Evolutionary conservation across 2,113 vertebrate species (phyloP), one percentile per base, ranked within the genome.

Genomic region (Capra hircus): DNA sequence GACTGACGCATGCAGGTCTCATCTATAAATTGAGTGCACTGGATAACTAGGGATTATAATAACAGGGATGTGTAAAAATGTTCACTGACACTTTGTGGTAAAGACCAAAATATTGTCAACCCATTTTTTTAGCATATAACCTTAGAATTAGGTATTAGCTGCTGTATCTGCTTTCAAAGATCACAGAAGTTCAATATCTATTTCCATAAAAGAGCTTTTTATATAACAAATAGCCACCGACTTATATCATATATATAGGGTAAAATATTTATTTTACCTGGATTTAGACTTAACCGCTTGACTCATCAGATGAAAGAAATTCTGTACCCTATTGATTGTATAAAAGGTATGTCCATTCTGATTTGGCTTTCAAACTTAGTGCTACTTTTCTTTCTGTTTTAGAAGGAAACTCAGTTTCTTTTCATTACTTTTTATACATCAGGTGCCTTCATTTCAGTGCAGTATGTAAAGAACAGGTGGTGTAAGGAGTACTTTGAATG

Each of bases 381-480:
- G 0, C 60, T 7, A 21, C 92, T 94, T 62, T 88, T 89, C 97
- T 98, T 78, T 86, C 53, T 86, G 27, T 84, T 91, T 82, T 64
- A 92, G 87, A 95, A 98, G 43, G 71, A 96, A 98, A 91, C 59
- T 92, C 94, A 77, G 21, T 97, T 98, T 98, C 92, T 98, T 98
- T 98, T 98, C 90, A 95, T 98, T 98, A 84, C 64, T 96, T 48
- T 80, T 96, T 12, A 0, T 97, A 25, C 55, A 85, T 98, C 97
- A 98, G 97, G 94, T 95, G 52, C 28, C 77, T 95, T 88, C 78
- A 81, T 97, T 93, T 86, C 91, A 89, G 82, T 60, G 90, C 84
- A 92, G 80, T 87, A 91, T 84, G 59, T 96, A 98, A 98, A 96
- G 96, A 98, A 91, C 97, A 99, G 97, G 94, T 98, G 96, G 80